Evolutionary conservation across 1,140 invertebrate species (phyloP), one percentile per base, ranked within the genome.

Genomic region (Vanessa tameamea): DNA sequence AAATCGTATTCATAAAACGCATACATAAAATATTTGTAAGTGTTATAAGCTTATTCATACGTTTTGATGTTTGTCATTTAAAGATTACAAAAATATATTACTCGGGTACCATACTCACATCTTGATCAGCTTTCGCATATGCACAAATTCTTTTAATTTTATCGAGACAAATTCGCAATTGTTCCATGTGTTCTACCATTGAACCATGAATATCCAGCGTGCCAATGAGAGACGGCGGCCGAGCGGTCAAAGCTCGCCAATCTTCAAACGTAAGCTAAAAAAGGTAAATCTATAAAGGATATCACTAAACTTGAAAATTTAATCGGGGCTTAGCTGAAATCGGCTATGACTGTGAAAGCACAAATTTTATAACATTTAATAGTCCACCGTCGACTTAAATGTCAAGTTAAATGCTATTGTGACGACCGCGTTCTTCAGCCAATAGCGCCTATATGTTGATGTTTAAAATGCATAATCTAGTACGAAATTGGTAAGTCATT

Each of bases 211-310:
- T 31, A 57, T 92, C 83, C 64, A 91, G 65, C 48, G 79, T 85
- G n/a, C 87, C 86, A 16, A 92, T 79, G 5, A 92, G 79, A 0
- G 87, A 85, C 0, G 89, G 88, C 0, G 89, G 90, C 8, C 83
- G 77, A 1, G 85, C 89, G 6, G 78, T 84, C 5, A 91, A 55
- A 8, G 88, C 82, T 8, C 82, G 82, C 90, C 90, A 92, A 15
- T 75, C 78, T 5, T 80, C 72, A 70, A 89, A 92, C 47, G 76
- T 51, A 12, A 82, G 65, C 88, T 91, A 71, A 65, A 64, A 43
- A 69, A 59, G 31, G 48, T 23, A 55, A 11, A 5, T 55, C 9
- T 55, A 2, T 51, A 20, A 20, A 20, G 20, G 20, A 31, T 31
- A 6, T 31, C 26, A 31, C 26, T 31, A 6, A 31, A 31, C 26